Conservation (phyloP, 2,797 vertebrate species). For the Selene dorsalis region DNA sequence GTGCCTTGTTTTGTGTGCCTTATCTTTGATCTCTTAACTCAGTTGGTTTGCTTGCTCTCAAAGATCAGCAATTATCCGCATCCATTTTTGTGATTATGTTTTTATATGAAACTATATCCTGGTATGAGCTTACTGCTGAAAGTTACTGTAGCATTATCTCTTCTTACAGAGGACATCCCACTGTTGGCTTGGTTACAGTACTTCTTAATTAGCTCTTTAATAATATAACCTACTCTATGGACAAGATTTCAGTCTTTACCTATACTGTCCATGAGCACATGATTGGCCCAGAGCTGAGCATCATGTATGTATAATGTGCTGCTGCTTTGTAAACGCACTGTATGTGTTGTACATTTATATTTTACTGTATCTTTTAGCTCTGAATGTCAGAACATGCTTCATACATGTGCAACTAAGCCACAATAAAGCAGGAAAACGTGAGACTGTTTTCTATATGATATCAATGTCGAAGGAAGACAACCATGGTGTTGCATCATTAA, state of each 20-base stretch:
- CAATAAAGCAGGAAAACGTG: slow-evolving; percentile 58
- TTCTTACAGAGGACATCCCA: background rate
- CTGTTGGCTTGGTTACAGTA: slow-evolving; percentile 12
- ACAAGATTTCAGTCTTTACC: background rate
- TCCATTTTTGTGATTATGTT: slow-evolving; percentile 4
- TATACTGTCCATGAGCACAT: slow-evolving; percentile 2
- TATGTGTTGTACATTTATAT: slow-evolving; percentile 32
- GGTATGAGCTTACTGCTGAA: slow-evolving; percentile 11
- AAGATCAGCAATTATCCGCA: slow-evolving; percentile 25
- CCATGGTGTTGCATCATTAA: background rate
- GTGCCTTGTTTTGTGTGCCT: slow-evolving; percentile 74
- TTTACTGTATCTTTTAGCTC: slow-evolving; percentile 54
- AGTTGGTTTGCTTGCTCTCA: slow-evolving; percentile 27
- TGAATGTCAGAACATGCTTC: slow-evolving; percentile 57
- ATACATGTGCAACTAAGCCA: slow-evolving; percentile 43
- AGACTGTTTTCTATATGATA: background rate
- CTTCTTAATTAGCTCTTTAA: slow-evolving; percentile 21
- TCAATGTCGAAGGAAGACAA: background rate
- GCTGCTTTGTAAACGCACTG: slow-evolving; percentile 18
- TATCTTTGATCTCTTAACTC: slow-evolving; percentile 37
- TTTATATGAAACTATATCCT: slow-evolving; percentile 6
- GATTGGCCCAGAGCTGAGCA: slow-evolving; percentile 1
- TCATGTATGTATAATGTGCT: slow-evolving; percentile 31
- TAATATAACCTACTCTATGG: background rate
- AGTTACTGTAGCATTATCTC: slow-evolving; percentile 36